Evolutionary conservation across 1,140 invertebrate species (phyloP), one percentile per base, ranked within the genome.

Genomic region (Eulimnadia texana): DNA sequence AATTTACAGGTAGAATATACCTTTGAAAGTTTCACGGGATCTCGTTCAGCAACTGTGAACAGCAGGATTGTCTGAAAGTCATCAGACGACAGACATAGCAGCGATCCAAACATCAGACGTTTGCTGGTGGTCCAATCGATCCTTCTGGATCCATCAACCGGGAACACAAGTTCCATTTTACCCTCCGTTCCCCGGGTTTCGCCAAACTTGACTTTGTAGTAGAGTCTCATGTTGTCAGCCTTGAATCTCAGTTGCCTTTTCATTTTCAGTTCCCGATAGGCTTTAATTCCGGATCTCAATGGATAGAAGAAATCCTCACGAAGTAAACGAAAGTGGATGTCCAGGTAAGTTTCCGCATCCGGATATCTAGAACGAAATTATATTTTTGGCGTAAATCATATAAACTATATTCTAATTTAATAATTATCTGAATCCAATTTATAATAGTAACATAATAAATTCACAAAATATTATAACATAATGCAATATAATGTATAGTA

Each of bases 61-160:
- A 87, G 79, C 33, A 84, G 70, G 29, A 86, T 72, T 28, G 77
- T 78, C 27, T 77, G 70, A 70, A 88, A 90, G 53, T 82, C 75
- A 67, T 86, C 79, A 10, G 65, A 72, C 1, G 84, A 84, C 25
- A 91, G 77, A 63, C 84, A 79, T 0, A 90, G 65, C n/a, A 90
- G 70, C 0, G 84, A 82, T 0, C 87, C 87, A 71, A 73, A 81
- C 68, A 88, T 77, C 27, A 90, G 78, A 54, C 81, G 72, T 68
- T 81, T 80, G 0, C 76, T 75, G 33, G 70, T 65, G 55, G 70
- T 70, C 67, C 69, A 72, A 6, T 65, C 67, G 10, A 70, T 66
- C 54, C 62, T 67, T n/a, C 50, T 59, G 16, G 67, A 54, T 2
- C 52, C 24, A 13, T 65, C 28, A 25, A 20, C 10, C 9, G 62